Base-by-base conservation (phyloP, 2,113 vertebrate genomes). In the Peromyscus maniculatus region DNA sequence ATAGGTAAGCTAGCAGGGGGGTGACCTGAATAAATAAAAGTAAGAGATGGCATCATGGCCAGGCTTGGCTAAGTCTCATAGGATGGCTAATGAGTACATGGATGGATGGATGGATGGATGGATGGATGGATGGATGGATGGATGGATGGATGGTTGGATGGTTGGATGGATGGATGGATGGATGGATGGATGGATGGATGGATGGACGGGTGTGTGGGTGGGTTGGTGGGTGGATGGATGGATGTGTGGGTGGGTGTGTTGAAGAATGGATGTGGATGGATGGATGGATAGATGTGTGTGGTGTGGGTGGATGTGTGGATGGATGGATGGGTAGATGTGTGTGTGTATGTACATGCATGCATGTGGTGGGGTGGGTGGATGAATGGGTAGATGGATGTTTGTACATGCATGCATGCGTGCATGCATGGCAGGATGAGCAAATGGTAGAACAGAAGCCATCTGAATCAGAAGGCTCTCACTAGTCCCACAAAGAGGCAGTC, bases 401-500 rank as follows among this genome's bases (percentile, higher is more conserved):
- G 4, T 69, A 28, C 28, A 31, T 67, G 66, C 10, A 5, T 67
- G 55, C 22, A 33, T n/a, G 36, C 21, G 7, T 72, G 71, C 36
- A 39, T 72, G 17, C 36, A 72, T n/a, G 71, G 7, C 3, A 36
- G 36, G 7, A 11, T 79, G 17, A 16, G 5, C 21, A 0, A 16
- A 78, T 12, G 21, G 5, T 16, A 49, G 10, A 95, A 87, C 0
- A 74, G 62, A 88, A 82, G 80, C 7, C 31, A 2, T 66, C 33
- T 62, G 84, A 93, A 96, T 52, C 79, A 84, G 59, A 87, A 94
- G 33, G 57, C 67, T 67, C 15, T 80, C 66, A 2, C 3, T 16
- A 71, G 57, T 46, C 49, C 43, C 78, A 88, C 55, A 66, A 28
- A 43, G 22, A 74, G 5, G 13, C 43, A 75, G 7, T 11, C 31